phyloP scores from a whole-genome alignment of 2,113 vertebrate species.

The Noturus placidus region DNA sequence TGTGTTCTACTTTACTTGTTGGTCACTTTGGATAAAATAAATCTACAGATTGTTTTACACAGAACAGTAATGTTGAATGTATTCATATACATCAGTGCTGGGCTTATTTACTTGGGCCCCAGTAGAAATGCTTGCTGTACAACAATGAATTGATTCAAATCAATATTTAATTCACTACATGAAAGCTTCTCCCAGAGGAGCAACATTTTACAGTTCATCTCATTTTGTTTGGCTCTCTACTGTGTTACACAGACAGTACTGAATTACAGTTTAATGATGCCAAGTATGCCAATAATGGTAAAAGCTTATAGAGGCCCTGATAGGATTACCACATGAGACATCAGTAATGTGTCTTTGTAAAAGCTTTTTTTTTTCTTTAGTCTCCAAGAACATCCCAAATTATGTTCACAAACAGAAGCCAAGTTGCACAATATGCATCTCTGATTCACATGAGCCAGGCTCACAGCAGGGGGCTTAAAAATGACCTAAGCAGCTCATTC shows the following conservation, averaged over 20 bases:
- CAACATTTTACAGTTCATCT: conserved; percentile 35
- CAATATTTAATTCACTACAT: conserved; percentile 37
- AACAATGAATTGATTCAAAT: conserved; percentile 54
- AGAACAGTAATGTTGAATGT: neutral
- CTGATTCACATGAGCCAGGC: conserved; percentile 3
- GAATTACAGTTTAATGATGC: conserved; percentile 28
- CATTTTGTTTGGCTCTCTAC: conserved; percentile 33
- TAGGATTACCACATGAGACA: conserved; percentile 34
- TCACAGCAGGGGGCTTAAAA: conserved; percentile 12
- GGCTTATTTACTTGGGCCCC: conserved; percentile 2
- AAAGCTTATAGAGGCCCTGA: conserved; percentile 43
- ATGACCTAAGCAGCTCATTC: conserved; percentile 33
- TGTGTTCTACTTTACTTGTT: neutral
- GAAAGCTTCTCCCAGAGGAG: conserved; percentile 27
- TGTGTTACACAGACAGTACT: conserved; percentile 18
- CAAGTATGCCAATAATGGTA: conserved; percentile 23
- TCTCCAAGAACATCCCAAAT: conserved; percentile 24
- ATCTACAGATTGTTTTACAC: neutral
- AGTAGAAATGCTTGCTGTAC: conserved; percentile 27
- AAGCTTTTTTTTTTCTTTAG: conserved; percentile 10
- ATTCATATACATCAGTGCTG: neutral
- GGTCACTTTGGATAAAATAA: neutral
- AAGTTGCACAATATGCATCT: conserved; percentile 29
- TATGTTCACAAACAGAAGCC: conserved; percentile 28
- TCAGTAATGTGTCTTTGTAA: conserved; percentile 29